A percentile compares a stretch with the other conserved stretches of the same genome.
These are phyloP conservation scores for Sylvilagus floridanus DNA, from an alignment of 2,797 vertebrate species.

Conservation along the genomic window DNA sequence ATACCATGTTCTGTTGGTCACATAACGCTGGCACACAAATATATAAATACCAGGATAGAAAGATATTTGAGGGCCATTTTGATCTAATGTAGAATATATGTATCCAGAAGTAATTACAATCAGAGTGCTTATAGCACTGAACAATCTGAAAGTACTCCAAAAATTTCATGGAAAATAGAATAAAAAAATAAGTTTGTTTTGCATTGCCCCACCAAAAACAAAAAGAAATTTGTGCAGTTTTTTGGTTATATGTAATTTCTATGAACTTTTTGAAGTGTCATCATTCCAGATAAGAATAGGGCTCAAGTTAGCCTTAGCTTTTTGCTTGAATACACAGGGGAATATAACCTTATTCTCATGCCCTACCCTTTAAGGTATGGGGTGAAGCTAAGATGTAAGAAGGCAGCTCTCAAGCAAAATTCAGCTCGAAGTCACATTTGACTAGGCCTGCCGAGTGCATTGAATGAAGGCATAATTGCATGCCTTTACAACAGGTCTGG, in stretches of 20 bases:
- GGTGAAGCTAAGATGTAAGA: neutral
- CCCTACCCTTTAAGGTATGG: neutral
- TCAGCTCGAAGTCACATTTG: neutral
- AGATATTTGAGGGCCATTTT: neutral
- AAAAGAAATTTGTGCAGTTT: too few relatives aligned
- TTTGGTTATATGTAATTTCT: too few relatives aligned
- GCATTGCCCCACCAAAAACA: too few relatives aligned
- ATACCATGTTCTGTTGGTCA: neutral
- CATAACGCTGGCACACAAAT: neutral
- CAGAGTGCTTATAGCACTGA: neutral
- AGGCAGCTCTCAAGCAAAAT: conserved; percentile 15
- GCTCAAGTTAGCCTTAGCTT: neutral
- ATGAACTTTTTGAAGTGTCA: too few relatives aligned
- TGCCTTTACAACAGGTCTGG: neutral
- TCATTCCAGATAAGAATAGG: neutral
- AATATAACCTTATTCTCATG: neutral
- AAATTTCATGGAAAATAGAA: too few relatives aligned
- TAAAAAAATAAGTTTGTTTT: too few relatives aligned
- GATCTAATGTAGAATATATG: neutral
- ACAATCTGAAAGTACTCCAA: too few relatives aligned
- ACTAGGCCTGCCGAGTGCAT: neutral
- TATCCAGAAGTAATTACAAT: neutral
- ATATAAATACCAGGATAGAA: neutral
- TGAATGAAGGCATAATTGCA: conserved; percentile 28
- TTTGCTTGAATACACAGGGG: conserved; percentile 9